These are phyloP conservation scores for Andinoacara biseriatus DNA, from an alignment of 2,113 vertebrate genomes.

Conservation along the genomic window DNA sequence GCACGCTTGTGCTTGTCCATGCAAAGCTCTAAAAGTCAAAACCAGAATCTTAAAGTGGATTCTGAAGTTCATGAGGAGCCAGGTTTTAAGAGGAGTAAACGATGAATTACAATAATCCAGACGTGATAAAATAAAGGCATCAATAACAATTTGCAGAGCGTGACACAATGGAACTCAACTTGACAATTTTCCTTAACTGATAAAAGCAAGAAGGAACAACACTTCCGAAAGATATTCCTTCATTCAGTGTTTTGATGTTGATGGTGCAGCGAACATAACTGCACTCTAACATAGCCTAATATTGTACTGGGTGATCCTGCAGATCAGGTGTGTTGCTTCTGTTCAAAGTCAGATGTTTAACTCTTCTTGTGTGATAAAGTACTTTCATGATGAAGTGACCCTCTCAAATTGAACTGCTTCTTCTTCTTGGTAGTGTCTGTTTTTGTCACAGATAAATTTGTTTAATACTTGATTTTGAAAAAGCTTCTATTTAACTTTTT, in stretches of 20 bases:
- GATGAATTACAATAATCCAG: background rate
- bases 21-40: background rate
- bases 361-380: background rate
- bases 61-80: background rate
- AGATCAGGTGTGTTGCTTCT: background rate
- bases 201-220: background rate
- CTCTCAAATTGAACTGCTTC: background rate
- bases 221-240: too few species aligned
- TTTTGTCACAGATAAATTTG: background rate
- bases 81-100: background rate
- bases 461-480: background rate
- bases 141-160: background rate
- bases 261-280: too few species aligned
- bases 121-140: background rate
- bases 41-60: background rate
- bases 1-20: background rate
- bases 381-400: background rate
- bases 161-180: background rate
- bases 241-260: too few species aligned
- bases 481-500: background rate
- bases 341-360: background rate
- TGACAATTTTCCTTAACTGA: background rate
- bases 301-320: background rate
- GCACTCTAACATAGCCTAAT: background rate
- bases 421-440: background rate